phyloP scores from a whole-genome alignment of 1,140 invertebrate species.

The Physella acuta region DNA sequence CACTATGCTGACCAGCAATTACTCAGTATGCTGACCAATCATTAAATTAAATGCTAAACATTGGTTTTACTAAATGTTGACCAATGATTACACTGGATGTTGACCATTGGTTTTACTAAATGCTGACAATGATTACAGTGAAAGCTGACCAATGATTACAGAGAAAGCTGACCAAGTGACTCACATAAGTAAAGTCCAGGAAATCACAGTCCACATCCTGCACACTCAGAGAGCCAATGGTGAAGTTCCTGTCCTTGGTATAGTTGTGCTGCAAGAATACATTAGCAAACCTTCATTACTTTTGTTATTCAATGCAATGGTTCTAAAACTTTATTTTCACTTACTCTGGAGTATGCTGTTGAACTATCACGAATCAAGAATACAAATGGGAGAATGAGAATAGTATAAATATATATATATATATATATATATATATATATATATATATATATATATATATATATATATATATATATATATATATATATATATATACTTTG shows the following conservation, averaged over 20 bases:
- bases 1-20: too few relatives aligned
- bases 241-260: constrained; percentile 89
- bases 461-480: too few relatives aligned
- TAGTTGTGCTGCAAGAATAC: constrained; percentile 73
- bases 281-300: background rate
- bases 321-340: background rate
- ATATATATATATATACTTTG: too few relatives aligned
- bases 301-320: background rate
- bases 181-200: constrained; percentile 92
- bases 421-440: too few relatives aligned
- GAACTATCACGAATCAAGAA: too few relatives aligned
- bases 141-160: background rate
- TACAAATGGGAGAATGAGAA: too few relatives aligned
- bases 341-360: too few relatives aligned
- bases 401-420: too few relatives aligned
- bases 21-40: too few relatives aligned
- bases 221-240: constrained; percentile 90
- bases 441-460: too few relatives aligned
- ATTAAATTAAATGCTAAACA: background rate
- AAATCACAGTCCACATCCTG: constrained; percentile 96
- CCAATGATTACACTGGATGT: background rate
- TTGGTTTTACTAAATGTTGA: background rate
- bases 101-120: background rate
- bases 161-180: too few relatives aligned
- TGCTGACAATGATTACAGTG: background rate